Evolutionary conservation across 2,888 invertebrate genomes (phyloP).

Genomic region (Diadegma fenestrale): DNA sequence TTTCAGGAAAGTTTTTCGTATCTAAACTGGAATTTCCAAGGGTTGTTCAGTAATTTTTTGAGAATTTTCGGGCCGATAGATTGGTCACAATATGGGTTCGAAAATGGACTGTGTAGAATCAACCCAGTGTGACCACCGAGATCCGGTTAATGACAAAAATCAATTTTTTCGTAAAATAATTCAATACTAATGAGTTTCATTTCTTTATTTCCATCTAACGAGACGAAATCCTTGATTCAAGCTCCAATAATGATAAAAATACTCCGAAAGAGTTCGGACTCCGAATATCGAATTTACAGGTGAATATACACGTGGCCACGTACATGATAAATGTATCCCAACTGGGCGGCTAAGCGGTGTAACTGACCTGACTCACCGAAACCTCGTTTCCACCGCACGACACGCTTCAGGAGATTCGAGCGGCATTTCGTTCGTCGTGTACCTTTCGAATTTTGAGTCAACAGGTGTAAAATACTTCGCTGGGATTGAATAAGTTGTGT

Average conservation of each 20-base stretch:
- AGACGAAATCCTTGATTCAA: background rate
- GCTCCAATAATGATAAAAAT: constrained; percentile 16
- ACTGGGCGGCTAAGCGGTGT: constrained; percentile 72
- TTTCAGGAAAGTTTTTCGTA: no score
- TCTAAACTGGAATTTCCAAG: no score
- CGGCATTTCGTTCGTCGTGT: constrained; percentile 24
- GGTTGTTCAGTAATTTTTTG: no score
- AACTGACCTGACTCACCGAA: constrained; percentile 79
- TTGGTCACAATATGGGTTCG: no score
- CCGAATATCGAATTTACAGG: constrained; percentile 70
- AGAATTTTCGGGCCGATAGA: no score
- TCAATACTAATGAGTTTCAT: background rate
- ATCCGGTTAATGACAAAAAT: no score
- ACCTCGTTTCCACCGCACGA: constrained; percentile 74
- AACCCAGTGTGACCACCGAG: no score
- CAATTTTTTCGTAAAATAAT: background rate
- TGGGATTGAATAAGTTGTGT: background rate
- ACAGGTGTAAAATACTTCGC: constrained; percentile 20
- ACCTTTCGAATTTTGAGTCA: constrained; percentile 57
- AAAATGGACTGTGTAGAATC: no score
- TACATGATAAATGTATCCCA: constrained; percentile 43
- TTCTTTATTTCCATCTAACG: no score
- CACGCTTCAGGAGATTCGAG: constrained; percentile 27
- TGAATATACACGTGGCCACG: constrained; percentile 2
- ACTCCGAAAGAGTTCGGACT: no score